phyloP scores from a whole-genome alignment of 2,797 vertebrate genomes.

The Poecilia picta region DNA sequence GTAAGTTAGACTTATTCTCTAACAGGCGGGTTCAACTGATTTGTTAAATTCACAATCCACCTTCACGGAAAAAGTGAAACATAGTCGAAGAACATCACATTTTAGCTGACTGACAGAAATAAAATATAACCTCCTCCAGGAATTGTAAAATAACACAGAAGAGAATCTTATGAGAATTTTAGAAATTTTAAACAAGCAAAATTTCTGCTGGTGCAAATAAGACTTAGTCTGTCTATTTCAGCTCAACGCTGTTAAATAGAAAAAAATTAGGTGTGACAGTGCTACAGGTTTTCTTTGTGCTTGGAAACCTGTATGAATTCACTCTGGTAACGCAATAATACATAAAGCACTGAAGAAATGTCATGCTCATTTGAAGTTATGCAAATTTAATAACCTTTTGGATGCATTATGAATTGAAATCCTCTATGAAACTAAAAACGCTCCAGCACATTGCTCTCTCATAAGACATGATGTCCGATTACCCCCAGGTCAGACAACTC shows the following conservation, averaged over 20 bases:
- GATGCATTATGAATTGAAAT: background rate
- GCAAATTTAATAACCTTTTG: background rate
- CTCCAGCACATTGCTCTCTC: background rate
- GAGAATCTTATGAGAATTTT: conserved; percentile 10
- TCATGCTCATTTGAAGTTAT: conserved; percentile 15
- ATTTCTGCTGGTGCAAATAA: conserved; percentile 39
- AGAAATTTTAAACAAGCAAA: conserved; percentile 27
- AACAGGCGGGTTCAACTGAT: conserved; percentile 18
- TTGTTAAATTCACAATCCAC: conserved; percentile 10
- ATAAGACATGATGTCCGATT: conserved; percentile 6
- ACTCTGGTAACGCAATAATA: conserved; percentile 16
- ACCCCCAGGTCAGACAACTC: background rate
- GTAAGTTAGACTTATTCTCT: background rate
- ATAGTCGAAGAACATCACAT: conserved; percentile 20
- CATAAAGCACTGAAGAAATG: conserved; percentile 10
- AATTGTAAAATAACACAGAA: conserved; percentile 14
- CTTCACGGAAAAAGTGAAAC: conserved; percentile 15
- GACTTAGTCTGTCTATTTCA: conserved; percentile 37
- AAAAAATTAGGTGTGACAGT: background rate
- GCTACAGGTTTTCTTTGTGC: conserved; percentile 11
- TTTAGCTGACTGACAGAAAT: background rate
- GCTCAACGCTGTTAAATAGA: conserved; percentile 20
- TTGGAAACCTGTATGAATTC: conserved; percentile 20
- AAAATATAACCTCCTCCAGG: conserved; percentile 14
- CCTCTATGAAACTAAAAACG: background rate